phyloP scores from a whole-genome alignment of 1,140 invertebrate species.

The Venustaconcha ellipsiformis region DNA sequence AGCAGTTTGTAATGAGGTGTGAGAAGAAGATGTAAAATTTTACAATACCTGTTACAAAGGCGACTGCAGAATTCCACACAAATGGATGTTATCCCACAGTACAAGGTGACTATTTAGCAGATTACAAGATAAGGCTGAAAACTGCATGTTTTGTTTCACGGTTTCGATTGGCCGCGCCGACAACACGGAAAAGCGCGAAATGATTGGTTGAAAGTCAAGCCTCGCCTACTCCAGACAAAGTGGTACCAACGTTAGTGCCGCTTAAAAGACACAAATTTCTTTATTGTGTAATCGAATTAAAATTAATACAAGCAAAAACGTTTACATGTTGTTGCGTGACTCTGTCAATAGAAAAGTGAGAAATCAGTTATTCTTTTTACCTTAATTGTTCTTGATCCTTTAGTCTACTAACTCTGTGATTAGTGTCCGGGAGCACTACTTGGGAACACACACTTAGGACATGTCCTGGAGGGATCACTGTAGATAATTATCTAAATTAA shows the following conservation, averaged over 20 bases:
- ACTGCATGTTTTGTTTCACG: slow-evolving; percentile 34
- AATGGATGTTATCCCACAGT: slow-evolving; percentile 29
- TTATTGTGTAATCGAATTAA: background rate
- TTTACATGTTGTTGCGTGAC: background rate
- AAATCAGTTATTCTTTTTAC: background rate
- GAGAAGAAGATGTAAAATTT: slow-evolving; percentile 33
- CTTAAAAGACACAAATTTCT: background rate
- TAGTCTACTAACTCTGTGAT: background rate
- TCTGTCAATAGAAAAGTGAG: background rate
- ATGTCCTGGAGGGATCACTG: no score
- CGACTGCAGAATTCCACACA: slow-evolving; percentile 31
- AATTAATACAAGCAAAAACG: background rate
- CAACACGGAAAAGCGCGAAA: no score
- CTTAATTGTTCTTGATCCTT: background rate
- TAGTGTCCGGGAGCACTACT: background rate
- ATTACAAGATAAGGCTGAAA: slow-evolving; percentile 34
- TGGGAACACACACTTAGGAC: no score
- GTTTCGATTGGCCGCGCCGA: slow-evolving; percentile 7
- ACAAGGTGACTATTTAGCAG: slow-evolving; percentile 31
- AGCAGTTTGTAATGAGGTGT: background rate
- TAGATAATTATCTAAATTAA: no score
- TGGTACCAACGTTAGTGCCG: background rate
- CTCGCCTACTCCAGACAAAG: slow-evolving; percentile 3
- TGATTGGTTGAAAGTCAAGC: background rate
- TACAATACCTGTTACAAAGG: slow-evolving; percentile 32